Evolutionary conservation across 2,888 invertebrate genomes (phyloP).

Genomic region (Tineola bisselliella): DNA sequence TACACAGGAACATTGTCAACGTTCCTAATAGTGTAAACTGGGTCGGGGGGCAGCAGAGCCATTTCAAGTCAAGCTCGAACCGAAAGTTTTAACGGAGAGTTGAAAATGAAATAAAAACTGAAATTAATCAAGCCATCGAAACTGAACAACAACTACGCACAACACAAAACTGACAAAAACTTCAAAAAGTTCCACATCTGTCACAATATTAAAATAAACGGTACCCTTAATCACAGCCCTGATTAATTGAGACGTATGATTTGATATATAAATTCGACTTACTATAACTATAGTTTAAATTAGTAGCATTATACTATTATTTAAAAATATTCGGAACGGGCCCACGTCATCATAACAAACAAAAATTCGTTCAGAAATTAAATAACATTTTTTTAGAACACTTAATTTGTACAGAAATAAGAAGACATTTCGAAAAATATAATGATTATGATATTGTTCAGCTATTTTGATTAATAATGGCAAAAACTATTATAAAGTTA

Average conservation of each 20-base stretch:
- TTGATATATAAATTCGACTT: background rate
- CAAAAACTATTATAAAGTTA: too few relatives aligned
- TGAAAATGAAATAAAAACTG: constrained; percentile 41
- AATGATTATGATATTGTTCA: too few relatives aligned
- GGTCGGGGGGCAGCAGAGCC: constrained; percentile 82
- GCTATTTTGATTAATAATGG: too few relatives aligned
- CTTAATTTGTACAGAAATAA: too few relatives aligned
- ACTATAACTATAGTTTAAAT: background rate
- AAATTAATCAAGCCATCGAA: constrained; percentile 65
- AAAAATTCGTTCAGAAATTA: background rate
- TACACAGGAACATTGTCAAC: constrained; percentile 77
- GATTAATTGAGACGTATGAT: background rate
- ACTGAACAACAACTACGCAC: constrained; percentile 63
- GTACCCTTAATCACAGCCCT: background rate
- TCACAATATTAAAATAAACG: background rate
- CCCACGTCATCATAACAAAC: background rate
- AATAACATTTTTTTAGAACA: too few relatives aligned
- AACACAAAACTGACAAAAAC: constrained; percentile 66
- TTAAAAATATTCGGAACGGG: background rate
- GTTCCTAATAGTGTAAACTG: constrained; percentile 76
- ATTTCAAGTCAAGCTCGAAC: constrained; percentile 66
- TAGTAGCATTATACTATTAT: background rate
- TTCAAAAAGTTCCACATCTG: constrained; percentile 31
- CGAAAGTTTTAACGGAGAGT: constrained; percentile 50
- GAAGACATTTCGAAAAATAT: too few relatives aligned